Conservation (phyloP, 2,113 vertebrate species). For the Trichechus manatus region DNA sequence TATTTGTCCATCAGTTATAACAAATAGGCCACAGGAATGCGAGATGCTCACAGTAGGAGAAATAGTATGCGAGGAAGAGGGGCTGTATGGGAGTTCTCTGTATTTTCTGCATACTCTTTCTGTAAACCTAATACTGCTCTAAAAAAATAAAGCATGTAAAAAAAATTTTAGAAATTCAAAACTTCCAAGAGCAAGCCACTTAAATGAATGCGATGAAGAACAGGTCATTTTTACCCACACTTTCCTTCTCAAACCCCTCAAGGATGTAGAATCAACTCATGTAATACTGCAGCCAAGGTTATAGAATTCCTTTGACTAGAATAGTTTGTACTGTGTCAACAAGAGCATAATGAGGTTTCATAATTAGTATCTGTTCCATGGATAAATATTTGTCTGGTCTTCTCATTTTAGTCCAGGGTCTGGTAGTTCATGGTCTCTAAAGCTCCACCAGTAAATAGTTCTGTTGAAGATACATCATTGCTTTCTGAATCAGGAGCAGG, state of each 20-base stretch:
- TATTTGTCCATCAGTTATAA: not conserved
- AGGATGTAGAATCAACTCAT: slow-evolving; percentile 6
- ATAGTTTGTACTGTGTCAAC: not conserved
- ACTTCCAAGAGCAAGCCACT: not conserved
- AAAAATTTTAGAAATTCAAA: slow-evolving; percentile 24
- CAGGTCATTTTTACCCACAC: not conserved
- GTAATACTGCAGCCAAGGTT: slow-evolving; percentile 29
- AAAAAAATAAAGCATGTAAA: not conserved
- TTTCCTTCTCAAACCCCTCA: not conserved
- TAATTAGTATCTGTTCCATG: slow-evolving; percentile 27
- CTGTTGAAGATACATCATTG: not conserved
- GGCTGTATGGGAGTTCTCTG: not conserved
- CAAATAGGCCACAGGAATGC: not conserved
- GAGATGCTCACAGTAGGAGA: not conserved
- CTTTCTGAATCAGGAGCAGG: not conserved
- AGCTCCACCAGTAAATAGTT: not conserved
- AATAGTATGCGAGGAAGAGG: not conserved
- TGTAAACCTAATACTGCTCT: not conserved
- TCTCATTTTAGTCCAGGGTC: not conserved
- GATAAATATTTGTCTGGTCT: slow-evolving; percentile 53
- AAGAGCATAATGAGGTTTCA: not conserved
- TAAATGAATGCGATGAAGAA: not conserved
- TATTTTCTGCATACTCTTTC: not conserved
- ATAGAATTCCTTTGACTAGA: not conserved
- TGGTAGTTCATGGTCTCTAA: not conserved